Conservation (phyloP, 2,888 invertebrate species). For the Gymnosoma rotundatum region DNA sequence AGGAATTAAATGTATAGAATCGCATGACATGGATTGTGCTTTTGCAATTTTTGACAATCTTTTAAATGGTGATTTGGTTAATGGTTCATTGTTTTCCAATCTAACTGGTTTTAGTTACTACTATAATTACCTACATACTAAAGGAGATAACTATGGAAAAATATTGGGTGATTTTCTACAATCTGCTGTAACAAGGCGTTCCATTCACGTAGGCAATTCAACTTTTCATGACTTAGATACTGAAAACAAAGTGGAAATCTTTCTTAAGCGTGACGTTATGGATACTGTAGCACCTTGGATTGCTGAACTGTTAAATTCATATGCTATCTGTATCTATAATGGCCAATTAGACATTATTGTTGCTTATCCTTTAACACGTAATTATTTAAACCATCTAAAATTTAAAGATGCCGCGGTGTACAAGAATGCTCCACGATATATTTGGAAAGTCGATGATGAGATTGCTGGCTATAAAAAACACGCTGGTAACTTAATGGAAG, state of each 20-base stretch:
- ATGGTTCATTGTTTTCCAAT: conserved; percentile 87
- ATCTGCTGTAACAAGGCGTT: conserved; percentile 84
- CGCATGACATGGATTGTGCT: conserved; percentile 86
- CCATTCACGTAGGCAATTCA: conserved; percentile 92
- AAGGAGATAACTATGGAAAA: conserved; percentile 85
- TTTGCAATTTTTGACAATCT: conserved; percentile 88
- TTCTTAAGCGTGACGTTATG: conserved; percentile 90
- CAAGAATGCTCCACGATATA: conserved; percentile 85
- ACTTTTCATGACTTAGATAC: conserved; percentile 85
- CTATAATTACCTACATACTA: conserved; percentile 84
- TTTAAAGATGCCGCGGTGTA: conserved; percentile 87
- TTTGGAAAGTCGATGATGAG: conserved; percentile 87
- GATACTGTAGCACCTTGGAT: conserved; percentile 90
- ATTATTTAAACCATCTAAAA: conserved; percentile 88
- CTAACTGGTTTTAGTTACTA: conserved; percentile 79
- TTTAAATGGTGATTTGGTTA: conserved; percentile 84
- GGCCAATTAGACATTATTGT: conserved; percentile 96
- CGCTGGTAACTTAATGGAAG: conserved; percentile 88
- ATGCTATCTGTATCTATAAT: conserved; percentile 89
- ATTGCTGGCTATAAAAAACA: conserved; percentile 90
- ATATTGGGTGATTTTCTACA: conserved; percentile 79
- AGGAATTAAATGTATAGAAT: conserved; percentile 84
- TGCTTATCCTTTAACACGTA: conserved; percentile 92
- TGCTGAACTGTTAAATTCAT: conserved; percentile 85
- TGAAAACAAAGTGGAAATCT: conserved; percentile 86